Evolutionary conservation across 2,888 invertebrate species (phyloP), one percentile per base, ranked within the genome.

Genomic region (Morpho achilles): DNA sequence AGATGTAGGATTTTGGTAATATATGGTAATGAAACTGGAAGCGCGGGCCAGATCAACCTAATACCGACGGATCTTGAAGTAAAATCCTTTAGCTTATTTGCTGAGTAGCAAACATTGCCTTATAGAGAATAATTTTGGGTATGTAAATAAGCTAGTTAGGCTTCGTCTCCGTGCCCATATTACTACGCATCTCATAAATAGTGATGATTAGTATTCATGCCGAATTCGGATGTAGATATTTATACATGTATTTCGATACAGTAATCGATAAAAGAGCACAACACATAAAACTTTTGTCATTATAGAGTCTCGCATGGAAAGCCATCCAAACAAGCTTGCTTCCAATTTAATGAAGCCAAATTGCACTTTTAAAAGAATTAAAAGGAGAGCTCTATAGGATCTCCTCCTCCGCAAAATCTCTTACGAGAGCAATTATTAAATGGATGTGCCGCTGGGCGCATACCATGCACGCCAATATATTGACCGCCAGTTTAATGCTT

Each of bases 1-100:
- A 68, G 66, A 75, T 70, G 72, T 72, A 39, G 72, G 70, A 76
- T 79, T 81, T 76, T 75, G 78, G 77, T 82, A 81, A 78, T 77
- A 76, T 82, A 82, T 76, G 80, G 84, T 84, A 85, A 87, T 86
- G 79, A 85, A 80, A 82, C 66, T 67, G 73, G 74, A 72, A 70
- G 79, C 79, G 76, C 75, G 75, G 75, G 69, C 68, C 76, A 77
- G 77, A 77, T 77, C 73, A 72, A 74, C 78, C 75, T 82, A 84
- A 84, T 82, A 79, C 79, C 75, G 72, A 69, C 73, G 74, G 74
- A 75, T 76, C 78, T 84, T 79, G 78, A 81, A 73, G 79, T 83
- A 80, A 84, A 82, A 82, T 77, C 83, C 79, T 80, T 75, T 69
- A 75, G 75, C 75, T 77, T 72, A 71, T 70, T 76, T 73, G 74